Base-by-base conservation (phyloP, 2,113 vertebrate species). In the Nyctibius bracteatus region DNA sequence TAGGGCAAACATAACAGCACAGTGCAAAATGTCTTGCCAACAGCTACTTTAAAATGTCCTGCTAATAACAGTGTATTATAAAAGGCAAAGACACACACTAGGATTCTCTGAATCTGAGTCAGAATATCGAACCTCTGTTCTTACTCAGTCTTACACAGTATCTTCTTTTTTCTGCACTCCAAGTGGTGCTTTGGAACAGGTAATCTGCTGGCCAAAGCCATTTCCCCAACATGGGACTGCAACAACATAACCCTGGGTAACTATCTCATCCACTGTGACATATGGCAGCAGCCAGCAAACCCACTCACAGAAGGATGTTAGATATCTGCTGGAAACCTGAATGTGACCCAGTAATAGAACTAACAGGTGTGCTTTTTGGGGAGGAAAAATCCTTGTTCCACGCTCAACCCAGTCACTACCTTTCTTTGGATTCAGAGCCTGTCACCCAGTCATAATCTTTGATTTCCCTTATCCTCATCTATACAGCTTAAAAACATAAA, bases 241-340 rank as follows among this genome's bases (percentile, higher is more conserved):
- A 79, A 47, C 31, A 59, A 3, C 22, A 21, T 51, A 28, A 23
- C 17, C 37, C 19, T 58, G 37, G 49, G 30, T 54, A 61, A 51
- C 28, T 41, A 27, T 28, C 55, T 90, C 73, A 51, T 44, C 16
- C 13, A 18, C 51, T 62, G 68, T 22, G 52, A 41, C 41, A n/a
- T n/a, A 16, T 8, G 35, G 19, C 59, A 78, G 74, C 52, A 90
- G 10, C 21, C 46, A 81, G 57, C 12, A 92, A 58, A 54, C 5
- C 18, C 4, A 1, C 33, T 44, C 0, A 0, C 37, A 30, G 39
- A 55, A 73, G 33, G 70, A 43, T 30, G 10, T 7, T 25, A 33
- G 22, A 4, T 55, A 5, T 58, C 65, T 71, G 39, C 44, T 66
- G 57, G 67, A 57, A 86, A 30, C 14, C 54, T 35, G 37, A 58